Percentiles rank a stretch among this genome's conserved stretches.
These are phyloP conservation scores for Microcebus tavaratra DNA, from an alignment of 2,113 vertebrate genomes.

Conservation along the genomic window DNA sequence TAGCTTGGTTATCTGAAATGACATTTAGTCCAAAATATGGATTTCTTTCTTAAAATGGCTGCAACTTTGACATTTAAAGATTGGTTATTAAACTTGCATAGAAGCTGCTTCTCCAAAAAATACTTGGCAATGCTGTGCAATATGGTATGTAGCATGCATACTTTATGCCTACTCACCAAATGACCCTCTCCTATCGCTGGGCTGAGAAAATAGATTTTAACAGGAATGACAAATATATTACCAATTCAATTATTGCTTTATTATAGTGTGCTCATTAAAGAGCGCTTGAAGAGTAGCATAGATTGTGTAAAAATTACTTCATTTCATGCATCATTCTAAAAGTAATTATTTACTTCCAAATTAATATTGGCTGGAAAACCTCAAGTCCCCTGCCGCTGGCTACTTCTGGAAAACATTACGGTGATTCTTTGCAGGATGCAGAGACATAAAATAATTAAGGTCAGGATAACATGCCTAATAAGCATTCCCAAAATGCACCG, in stretches of 20 bases:
- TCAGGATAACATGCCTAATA: background rate
- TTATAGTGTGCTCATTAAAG: slow-evolving; percentile 71
- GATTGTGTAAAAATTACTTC: slow-evolving; percentile 66
- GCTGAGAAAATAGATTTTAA: slow-evolving; percentile 63
- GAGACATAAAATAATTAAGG: slow-evolving; percentile 33
- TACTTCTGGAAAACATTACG: slow-evolving; percentile 25
- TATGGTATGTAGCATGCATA: background rate
- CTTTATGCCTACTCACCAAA: slow-evolving; percentile 58
- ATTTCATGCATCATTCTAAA: slow-evolving; percentile 73
- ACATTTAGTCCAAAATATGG: slow-evolving; percentile 75
- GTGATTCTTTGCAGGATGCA: background rate
- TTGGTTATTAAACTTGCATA: slow-evolving; percentile 71
- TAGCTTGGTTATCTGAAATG: slow-evolving; percentile 66
- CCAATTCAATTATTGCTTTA: slow-evolving; percentile 69
- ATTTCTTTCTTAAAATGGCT: slow-evolving; percentile 75
- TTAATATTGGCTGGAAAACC: slow-evolving; percentile 48
- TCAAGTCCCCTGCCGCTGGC: slow-evolving; percentile 20
- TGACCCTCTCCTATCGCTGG: slow-evolving; percentile 40
- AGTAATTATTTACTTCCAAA: slow-evolving; percentile 72
- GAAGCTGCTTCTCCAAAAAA: slow-evolving; percentile 63
- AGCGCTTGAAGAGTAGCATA: slow-evolving; percentile 56
- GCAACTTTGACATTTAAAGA: slow-evolving; percentile 77
- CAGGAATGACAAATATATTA: slow-evolving; percentile 69
- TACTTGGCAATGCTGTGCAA: slow-evolving; percentile 34
- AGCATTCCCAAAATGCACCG: background rate